Base-by-base conservation (phyloP, 2,888 invertebrate species). In the Adela reaumurella region DNA sequence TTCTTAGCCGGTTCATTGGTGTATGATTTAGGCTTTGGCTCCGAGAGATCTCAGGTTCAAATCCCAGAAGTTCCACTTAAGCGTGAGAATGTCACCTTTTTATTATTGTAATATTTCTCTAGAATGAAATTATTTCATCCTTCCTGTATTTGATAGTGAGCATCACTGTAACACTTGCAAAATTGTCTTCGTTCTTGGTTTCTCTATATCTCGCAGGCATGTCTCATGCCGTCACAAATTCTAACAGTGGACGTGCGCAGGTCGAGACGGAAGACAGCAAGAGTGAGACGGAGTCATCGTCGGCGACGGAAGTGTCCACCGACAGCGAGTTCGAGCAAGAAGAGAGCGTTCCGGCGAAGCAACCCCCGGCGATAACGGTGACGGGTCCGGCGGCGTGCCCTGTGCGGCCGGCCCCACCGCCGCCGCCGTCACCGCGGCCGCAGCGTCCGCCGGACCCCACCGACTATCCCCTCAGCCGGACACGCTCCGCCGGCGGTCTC, bases 301-400 rank as follows among this genome's bases (percentile, higher is more conserved):
- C 92, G 6, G 93, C 92, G 2, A 94, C 94, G 1, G 94, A 94
- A 79, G 94, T 94, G 58, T 93, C 93, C 46, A 94, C 94, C 0
- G 94, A 94, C 73, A 94, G 94, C 19, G 94, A 94, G 73, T 94
- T 94, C 63, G 94, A 92, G 55, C 88, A 91, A 54, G 92, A 93
- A 61, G 89, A 88, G 49, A 69, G 77, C 43, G 84, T 83, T 1
- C 88, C 89, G 18, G 85, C 86, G 1, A 84, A 87, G 48, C 86
- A 88, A 54, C 84, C 89, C 19, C 93, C 92, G 11, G 85, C 88
- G 55, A 91, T 92, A 50, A 81, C 88, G 16, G 89, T 88, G 54
- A 86, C 87, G 58, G 86, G 88, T 53, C 89, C 92, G 54, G 86
- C 87, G 58, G 85, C 88, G 53, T 89, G 92, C 11, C 92, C 93